These are phyloP conservation scores for Metridium senile DNA, from an alignment of 92 coral and sea anemone genomes.

Conservation along the genomic window DNA sequence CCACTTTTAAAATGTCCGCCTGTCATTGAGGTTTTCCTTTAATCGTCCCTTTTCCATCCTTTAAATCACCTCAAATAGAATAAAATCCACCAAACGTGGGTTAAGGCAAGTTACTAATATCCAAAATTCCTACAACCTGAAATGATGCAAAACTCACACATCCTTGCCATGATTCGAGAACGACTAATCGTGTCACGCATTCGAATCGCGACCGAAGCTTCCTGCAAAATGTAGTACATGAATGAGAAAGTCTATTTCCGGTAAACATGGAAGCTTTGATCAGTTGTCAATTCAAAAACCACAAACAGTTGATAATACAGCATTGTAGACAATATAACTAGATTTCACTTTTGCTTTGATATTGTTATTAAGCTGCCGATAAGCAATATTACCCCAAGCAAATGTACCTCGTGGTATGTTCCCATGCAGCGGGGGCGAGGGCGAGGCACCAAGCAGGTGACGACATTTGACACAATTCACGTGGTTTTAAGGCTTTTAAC, in stretches of 20 bases:
- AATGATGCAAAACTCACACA: not conserved
- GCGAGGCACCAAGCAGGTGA: conserved; percentile 20
- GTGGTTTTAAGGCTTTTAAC: conserved; percentile 24
- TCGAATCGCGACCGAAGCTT: not conserved
- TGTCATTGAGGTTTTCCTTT: not conserved
- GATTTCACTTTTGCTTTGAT: no score
- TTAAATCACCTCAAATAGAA: not conserved
- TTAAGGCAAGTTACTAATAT: not conserved
- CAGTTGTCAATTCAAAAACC: no score
- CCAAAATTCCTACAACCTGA: not conserved
- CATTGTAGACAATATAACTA: no score
- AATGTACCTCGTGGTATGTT: not conserved
- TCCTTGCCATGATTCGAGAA: not conserved
- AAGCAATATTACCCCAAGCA: not conserved
- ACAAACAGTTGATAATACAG: no score
- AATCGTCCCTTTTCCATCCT: not conserved
- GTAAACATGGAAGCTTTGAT: not conserved
- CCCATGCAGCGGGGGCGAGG: not conserved
- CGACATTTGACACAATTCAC: conserved; percentile 15
- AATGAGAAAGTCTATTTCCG: not conserved
- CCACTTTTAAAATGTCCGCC: not conserved
- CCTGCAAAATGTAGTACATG: not conserved
- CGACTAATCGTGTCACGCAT: not conserved
- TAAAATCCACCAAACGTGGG: not conserved
- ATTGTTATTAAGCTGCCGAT: not conserved